Base-by-base conservation (phyloP, 2,888 invertebrate genomes). In the Eupelmus urozonus region DNA sequence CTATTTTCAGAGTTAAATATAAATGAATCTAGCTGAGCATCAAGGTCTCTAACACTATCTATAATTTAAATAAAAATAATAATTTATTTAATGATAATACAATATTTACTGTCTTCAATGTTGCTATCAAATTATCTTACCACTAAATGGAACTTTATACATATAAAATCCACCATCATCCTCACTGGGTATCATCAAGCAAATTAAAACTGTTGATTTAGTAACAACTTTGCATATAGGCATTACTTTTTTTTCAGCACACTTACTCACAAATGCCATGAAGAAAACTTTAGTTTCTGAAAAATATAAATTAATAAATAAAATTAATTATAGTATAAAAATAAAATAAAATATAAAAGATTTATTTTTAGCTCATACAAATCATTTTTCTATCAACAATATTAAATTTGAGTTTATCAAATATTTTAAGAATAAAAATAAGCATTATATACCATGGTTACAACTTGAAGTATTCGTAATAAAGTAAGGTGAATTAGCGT, bases 111-210 rank as follows among this genome's bases (percentile, higher is more conserved):
- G 20, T 40, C 9, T 27, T 51, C 25, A 27, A 49, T 1, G 11
- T 45, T 13, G 16, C n/a, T 20, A 60, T 45, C 29, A 40, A 53
- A 27, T 34, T 55, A 40, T 25, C 11, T 40, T 73, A 84, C 84
- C 82, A 62, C 62, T 73, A 27, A 77, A 82, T 9, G 83, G 81
- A 23, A 81, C 18, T 76, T 73, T 80, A n/a, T 81, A 82, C 63
- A 82, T 34, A 34, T 81, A 84, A 81, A 84, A 84, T 79, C 84
- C 83, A 25, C 82, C 82, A 69, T 82, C 81, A 25, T 79, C 67
- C 27, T 75, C 69, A 72, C 82, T 80, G 16, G 84, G 84, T 55
- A 82, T 74, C 62, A 84, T 74, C 1, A 62, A 60, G 65, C 70
- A 81, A n/a, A 84, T 49, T 40, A 74, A 78, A 18, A 81, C 75